These are phyloP conservation scores for Acropternis orthonyx DNA, from an alignment of 2,797 vertebrate genomes.

Conservation along the genomic window DNA sequence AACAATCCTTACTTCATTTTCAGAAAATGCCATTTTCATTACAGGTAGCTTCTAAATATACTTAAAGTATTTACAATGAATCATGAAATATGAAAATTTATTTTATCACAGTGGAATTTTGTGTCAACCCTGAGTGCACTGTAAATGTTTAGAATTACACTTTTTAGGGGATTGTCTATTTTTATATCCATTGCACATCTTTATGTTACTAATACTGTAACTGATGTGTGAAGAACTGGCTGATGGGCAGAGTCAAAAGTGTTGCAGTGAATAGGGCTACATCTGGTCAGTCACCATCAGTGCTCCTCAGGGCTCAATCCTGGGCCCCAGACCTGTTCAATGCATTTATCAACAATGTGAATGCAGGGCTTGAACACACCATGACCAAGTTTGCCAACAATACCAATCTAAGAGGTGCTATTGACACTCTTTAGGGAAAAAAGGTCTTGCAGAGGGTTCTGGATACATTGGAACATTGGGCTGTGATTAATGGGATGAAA, in stretches of 20 bases:
- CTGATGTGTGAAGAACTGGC: background rate
- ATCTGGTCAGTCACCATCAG: rapidly evolving
- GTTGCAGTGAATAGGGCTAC: background rate
- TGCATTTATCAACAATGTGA: background rate
- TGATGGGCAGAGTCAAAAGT: background rate
- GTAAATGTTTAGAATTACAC: background rate
- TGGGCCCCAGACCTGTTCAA: background rate
- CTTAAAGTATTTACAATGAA: background rate
- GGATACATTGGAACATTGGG: background rate
- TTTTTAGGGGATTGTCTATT: background rate
- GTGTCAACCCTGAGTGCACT: background rate
- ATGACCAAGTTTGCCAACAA: background rate
- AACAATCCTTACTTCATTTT: background rate
- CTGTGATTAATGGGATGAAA: background rate
- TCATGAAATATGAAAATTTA: background rate
- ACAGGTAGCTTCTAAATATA: background rate
- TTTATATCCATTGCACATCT: background rate
- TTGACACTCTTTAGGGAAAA: background rate
- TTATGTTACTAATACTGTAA: background rate
- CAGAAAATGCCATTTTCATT: background rate
- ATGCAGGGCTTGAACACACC: background rate
- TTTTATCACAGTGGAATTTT: background rate
- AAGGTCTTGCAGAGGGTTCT: background rate
- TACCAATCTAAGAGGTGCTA: background rate
- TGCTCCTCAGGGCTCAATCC: background rate